These are phyloP conservation scores for Microtus montanus DNA, from an alignment of 2,113 vertebrate genomes.

Conservation along the genomic window DNA sequence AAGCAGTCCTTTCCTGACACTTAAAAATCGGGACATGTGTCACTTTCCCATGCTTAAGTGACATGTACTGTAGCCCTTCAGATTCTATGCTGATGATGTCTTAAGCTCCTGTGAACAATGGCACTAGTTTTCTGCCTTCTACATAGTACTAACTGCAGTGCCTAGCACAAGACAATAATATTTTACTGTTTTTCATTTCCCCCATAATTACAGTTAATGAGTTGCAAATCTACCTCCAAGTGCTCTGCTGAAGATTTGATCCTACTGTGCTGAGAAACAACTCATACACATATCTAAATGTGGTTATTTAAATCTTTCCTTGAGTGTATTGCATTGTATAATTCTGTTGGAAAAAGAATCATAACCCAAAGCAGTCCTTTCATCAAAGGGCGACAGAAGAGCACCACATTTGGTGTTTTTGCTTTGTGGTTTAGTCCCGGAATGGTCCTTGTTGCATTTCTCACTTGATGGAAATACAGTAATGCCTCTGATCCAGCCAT, in stretches of 20 bases:
- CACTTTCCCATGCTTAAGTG: not conserved
- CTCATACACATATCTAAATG: not conserved
- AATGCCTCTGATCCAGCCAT: not conserved
- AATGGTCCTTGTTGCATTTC: slow-evolving; percentile 16
- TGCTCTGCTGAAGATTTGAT: not conserved
- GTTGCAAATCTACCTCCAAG: not conserved
- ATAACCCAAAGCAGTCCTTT: slow-evolving; percentile 3
- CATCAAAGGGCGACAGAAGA: slow-evolving; percentile 44
- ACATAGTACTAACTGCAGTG: not conserved
- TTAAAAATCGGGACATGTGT: not conserved
- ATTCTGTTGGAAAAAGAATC: slow-evolving; percentile 29
- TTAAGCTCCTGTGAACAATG: not conserved
- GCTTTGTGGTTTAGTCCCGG: not conserved
- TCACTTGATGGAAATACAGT: not conserved
- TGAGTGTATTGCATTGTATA: not conserved
- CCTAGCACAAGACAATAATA: not conserved
- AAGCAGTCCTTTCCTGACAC: not conserved
- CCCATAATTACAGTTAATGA: not conserved
- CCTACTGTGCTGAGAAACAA: slow-evolving; percentile 12
- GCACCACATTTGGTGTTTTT: not conserved
- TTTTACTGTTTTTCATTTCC: not conserved
- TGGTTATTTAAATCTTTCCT: slow-evolving; percentile 15
- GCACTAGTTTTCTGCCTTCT: not conserved
- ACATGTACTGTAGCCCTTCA: not conserved
- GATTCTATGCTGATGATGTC: not conserved